Conservation (phyloP, 2,888 invertebrate species). For the Orthosia gothica region DNA sequence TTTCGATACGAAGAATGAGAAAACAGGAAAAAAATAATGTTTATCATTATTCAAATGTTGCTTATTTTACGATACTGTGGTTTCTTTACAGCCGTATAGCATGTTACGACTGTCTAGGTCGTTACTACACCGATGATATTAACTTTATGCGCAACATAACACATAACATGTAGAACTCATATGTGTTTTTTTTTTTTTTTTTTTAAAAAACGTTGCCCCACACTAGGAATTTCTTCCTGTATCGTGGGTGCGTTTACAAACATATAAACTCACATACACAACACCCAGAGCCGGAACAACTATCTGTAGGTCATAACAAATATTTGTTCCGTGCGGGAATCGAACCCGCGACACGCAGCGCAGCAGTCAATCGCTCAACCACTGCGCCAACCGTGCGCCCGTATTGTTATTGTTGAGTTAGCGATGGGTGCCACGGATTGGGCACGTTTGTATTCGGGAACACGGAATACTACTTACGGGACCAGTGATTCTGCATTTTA, state of each 20-base stretch:
- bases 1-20: slow-evolving; percentile 54
- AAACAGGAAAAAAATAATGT: slow-evolving; percentile 64
- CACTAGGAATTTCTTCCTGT: no score
- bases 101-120: slow-evolving; percentile 25
- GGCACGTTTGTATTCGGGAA: slow-evolving; percentile 69
- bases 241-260: no score
- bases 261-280: no score
- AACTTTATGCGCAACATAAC: slow-evolving; percentile 40
- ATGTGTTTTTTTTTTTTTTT: no score
- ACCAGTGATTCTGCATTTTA: slow-evolving; percentile 57
- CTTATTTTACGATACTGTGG: slow-evolving; percentile 54
- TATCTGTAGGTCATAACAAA: no score
- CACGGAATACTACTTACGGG: slow-evolving; percentile 57
- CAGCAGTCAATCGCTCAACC: no score
- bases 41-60: slow-evolving; percentile 67
- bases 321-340: no score
- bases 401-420: slow-evolving; percentile 47
- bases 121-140: slow-evolving; percentile 35
- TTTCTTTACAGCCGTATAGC: slow-evolving; percentile 35
- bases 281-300: no score
- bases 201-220: no score
- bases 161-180: slow-evolving; percentile 22
- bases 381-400: no score
- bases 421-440: slow-evolving; percentile 67
- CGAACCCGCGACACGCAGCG: no score